Conservation (phyloP, 2,797 vertebrate genomes). For the Sparidentex hasta region DNA sequence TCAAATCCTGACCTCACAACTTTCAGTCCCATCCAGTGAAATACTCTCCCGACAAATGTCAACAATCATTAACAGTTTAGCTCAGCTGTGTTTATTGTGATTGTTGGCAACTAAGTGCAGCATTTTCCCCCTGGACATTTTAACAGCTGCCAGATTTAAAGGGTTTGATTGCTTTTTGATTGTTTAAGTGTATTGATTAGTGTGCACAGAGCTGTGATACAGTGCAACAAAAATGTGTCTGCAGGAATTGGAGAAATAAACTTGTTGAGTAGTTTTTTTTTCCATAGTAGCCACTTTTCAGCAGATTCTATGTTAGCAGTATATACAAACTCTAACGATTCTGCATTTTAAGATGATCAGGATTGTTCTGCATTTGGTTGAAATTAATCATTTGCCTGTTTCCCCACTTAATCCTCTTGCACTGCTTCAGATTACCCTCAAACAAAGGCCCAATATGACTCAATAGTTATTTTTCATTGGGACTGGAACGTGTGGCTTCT, state of each 20-base stretch:
- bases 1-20: conserved; percentile 66
- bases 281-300: not conserved
- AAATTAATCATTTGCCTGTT: conserved; percentile 9
- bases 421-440: not conserved
- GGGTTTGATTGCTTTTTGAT: conserved; percentile 42
- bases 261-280: not conserved
- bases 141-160: conserved; percentile 55
- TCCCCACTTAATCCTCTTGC: not conserved
- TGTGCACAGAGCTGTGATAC: conserved; percentile 40
- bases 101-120: conserved; percentile 56
- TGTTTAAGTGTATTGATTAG: conserved; percentile 58
- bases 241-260: conserved; percentile 15
- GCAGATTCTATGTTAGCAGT: not conserved
- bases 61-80: conserved; percentile 61
- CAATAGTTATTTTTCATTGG: not conserved
- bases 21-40: conserved; percentile 47
- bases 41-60: conserved; percentile 55
- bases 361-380: not conserved
- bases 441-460: not conserved
- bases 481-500: not conserved
- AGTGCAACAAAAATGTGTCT: conserved; percentile 26
- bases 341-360: not conserved
- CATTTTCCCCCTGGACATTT: conserved; percentile 43
- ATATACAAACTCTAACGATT: not conserved
- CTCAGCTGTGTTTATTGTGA: conserved; percentile 60